Conservation (phyloP, 2,888 invertebrate genomes). For the Torymus aiolomorphi region DNA sequence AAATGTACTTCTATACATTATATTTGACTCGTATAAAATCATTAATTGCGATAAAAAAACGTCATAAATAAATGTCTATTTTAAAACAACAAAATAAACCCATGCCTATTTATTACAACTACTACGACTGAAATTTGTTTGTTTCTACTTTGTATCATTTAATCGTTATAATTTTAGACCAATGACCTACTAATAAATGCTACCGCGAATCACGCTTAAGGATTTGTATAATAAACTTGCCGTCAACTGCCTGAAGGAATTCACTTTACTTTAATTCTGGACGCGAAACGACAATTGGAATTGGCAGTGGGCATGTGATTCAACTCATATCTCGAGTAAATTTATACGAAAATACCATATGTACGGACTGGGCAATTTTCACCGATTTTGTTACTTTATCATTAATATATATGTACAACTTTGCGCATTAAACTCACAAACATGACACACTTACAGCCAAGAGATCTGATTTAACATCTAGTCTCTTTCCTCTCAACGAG, state of each 20-base stretch:
- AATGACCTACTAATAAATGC: conserved; percentile 46
- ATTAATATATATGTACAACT: conserved; percentile 37
- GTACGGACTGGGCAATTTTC: conserved; percentile 40
- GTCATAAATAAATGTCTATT: conserved; percentile 17
- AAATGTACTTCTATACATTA: conserved; percentile 6
- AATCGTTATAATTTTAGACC: conserved; percentile 3
- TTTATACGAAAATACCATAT: conserved; percentile 55
- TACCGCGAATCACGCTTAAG: conserved; percentile 28
- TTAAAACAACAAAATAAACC: conserved; percentile 25
- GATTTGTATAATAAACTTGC: conserved; percentile 24
- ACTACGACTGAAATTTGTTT: background rate
- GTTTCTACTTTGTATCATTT: background rate
- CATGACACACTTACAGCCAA: conserved; percentile 55
- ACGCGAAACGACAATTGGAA: conserved; percentile 33
- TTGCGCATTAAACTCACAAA: conserved; percentile 31
- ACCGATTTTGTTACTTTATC: conserved; percentile 37
- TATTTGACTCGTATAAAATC: conserved; percentile 20
- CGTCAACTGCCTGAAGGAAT: conserved; percentile 43
- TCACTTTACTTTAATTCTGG: conserved; percentile 21
- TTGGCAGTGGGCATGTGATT: conserved; percentile 47
- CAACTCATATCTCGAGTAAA: conserved; percentile 44
- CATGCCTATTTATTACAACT: conserved; percentile 1
- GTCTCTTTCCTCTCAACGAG: conserved; percentile 37
- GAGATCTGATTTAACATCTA: conserved; percentile 50
- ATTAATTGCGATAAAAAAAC: conserved; percentile 6